Evolutionary conservation across 2,888 invertebrate species (phyloP), one percentile per base, ranked within the genome.

Genomic region (Ochlodes sylvanus): DNA sequence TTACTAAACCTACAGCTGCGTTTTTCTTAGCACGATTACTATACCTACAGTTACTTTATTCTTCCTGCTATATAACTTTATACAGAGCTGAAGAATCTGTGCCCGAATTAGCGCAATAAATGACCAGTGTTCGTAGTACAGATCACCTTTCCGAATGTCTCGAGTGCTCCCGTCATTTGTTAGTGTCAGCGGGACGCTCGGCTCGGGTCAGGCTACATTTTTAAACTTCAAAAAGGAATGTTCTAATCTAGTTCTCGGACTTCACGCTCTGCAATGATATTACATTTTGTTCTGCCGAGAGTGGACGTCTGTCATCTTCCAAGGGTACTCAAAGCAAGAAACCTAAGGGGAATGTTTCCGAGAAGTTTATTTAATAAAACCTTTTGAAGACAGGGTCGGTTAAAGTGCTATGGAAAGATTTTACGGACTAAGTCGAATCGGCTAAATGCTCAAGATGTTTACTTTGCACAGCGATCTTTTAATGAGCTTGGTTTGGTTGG

Each of bases 141-240:
- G 83, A 88, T 89, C 89, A 89, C 89, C 90, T 88, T 88, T 88
- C 88, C 82, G 81, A 85, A 84, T 85, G 83, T 86, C 86, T 82
- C 81, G 76, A 81, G 82, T 80, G 78, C 79, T 76, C 72, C 72
- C 77, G 77, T 85, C 87, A 82, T 89, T 89, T 87, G 84, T 89
- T 88, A 89, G 85, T 75, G 89, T 89, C 89, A 79, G 73, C 76
- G 75, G 77, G 78, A 81, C 61, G 55, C 62, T 41, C 14, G 61
- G 56, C 61, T 56, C 55, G 55, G 61, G 67, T 68, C 67, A 60
- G 47, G 44, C 67, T 47, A 61, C 67, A 68, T 68, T 68, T 72
- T 74, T 75, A 69, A 73, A 75, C 72, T 72, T 72, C 75, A 72
- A 72, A 72, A 69, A 69, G 67, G 68, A 69, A 70, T 73, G 61